Conservation (phyloP, 2,888 invertebrate genomes). For the Netelia virgata region DNA sequence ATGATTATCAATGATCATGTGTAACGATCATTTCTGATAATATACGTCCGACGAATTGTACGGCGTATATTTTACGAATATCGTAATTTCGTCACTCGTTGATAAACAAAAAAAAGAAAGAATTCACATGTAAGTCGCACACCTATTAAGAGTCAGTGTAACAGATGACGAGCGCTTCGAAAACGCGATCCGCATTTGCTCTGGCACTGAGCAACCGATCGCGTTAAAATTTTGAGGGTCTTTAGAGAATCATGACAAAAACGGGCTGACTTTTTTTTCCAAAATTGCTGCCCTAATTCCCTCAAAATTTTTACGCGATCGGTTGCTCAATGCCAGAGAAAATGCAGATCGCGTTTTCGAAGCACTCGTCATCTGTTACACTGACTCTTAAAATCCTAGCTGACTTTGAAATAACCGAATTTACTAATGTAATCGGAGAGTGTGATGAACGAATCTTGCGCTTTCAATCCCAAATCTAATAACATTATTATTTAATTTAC, state of each 20-base stretch:
- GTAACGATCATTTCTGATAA: slow-evolving; percentile 1
- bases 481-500: slow-evolving; percentile 34
- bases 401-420: background rate
- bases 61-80: background rate
- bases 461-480: slow-evolving; percentile 14
- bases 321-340: too few species aligned
- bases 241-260: too few species aligned
- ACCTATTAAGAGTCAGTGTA: too few species aligned
- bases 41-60: background rate
- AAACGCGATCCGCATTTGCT: too few species aligned
- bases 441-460: background rate
- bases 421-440: background rate
- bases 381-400: slow-evolving; percentile 21
- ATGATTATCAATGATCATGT: background rate
- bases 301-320: too few species aligned
- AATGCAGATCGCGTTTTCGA: too few species aligned
- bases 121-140: slow-evolving; percentile 31
- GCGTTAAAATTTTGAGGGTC: too few species aligned
- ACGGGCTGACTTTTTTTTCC: too few species aligned
- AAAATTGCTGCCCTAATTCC: too few species aligned
- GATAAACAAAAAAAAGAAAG: background rate
- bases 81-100: background rate
- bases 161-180: too few species aligned
- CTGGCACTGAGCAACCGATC: too few species aligned
- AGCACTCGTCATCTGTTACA: too few species aligned